These are phyloP conservation scores for Formica selysi DNA, from an alignment of 1,140 invertebrate genomes.

Conservation along the genomic window DNA sequence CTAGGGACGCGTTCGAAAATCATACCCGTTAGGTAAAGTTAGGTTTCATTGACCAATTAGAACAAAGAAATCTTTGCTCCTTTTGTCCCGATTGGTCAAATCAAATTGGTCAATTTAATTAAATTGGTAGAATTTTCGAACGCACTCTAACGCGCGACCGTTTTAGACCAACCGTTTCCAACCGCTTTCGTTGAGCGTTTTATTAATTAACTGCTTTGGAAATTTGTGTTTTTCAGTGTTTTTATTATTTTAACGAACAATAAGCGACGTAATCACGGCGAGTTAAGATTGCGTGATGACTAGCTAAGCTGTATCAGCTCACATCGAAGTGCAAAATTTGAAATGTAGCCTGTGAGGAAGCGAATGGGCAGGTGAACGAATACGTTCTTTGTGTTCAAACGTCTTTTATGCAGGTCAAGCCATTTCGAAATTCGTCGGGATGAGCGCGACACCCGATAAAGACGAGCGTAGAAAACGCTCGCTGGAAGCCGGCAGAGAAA, in stretches of 20 bases:
- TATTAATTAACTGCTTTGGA: constrained; percentile 28
- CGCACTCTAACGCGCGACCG: constrained; percentile 41
- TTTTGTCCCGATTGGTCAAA: too few species aligned
- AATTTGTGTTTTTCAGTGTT: constrained; percentile 55
- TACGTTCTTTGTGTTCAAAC: background rate
- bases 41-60: too few species aligned
- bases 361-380: background rate
- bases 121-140: background rate
- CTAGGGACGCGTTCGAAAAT: too few species aligned
- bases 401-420: constrained; percentile 27
- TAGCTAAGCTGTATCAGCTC: too few species aligned
- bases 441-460: constrained; percentile 74
- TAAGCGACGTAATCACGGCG: background rate
- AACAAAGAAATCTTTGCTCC: too few species aligned
- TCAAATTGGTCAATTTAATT: too few species aligned
- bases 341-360: constrained; percentile 58
- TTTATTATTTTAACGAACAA: constrained; percentile 21
- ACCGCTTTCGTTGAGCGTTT: constrained; percentile 30
- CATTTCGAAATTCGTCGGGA: constrained; percentile 30
- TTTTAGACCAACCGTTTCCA: constrained; percentile 60
- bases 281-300: background rate
- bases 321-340: constrained; percentile 15
- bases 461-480: constrained; percentile 77
- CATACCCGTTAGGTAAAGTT: too few species aligned
- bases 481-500: constrained; percentile 78